These are phyloP conservation scores for Agrochola litura DNA, from an alignment of 2,888 invertebrate species.

Conservation along the genomic window DNA sequence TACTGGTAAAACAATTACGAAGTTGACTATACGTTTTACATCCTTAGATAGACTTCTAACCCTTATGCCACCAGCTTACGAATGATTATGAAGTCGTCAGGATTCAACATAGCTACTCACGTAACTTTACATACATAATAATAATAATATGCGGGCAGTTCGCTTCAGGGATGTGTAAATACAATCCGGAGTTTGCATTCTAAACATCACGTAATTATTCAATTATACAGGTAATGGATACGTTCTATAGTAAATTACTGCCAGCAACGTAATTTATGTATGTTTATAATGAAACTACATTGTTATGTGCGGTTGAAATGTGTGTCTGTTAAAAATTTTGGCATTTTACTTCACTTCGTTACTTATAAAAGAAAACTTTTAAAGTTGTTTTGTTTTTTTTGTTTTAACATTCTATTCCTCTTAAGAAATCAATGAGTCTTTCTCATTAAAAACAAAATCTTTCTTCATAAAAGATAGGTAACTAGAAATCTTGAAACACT, in stretches of 20 bases:
- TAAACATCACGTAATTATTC: constrained; percentile 84
- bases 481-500: neutral
- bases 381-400: too few relatives aligned
- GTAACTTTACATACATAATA: constrained; percentile 54
- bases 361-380: constrained; percentile 1
- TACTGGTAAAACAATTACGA: neutral
- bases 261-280: constrained; percentile 16
- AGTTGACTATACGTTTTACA: neutral
- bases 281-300: constrained; percentile 10
- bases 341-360: neutral
- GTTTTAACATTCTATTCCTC: neutral
- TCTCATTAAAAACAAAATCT: neutral
- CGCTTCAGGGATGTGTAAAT: constrained; percentile 73
- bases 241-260: constrained; percentile 44
- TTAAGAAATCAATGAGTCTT: neutral
- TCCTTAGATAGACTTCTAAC: neutral
- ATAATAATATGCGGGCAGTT: constrained; percentile 61
- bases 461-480: neutral
- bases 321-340: neutral
- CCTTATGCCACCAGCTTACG: constrained; percentile 11
- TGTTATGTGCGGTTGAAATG: neutral
- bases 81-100: constrained; percentile 43
- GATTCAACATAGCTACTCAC: constrained; percentile 34
- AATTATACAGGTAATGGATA: constrained; percentile 74
- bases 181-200: constrained; percentile 78